A percentile compares a stretch with the other conserved stretches of the same genome.
Evolutionary conservation across 2,888 invertebrate genomes (phyloP).

Genomic region (Pantelozetes paolii): DNA sequence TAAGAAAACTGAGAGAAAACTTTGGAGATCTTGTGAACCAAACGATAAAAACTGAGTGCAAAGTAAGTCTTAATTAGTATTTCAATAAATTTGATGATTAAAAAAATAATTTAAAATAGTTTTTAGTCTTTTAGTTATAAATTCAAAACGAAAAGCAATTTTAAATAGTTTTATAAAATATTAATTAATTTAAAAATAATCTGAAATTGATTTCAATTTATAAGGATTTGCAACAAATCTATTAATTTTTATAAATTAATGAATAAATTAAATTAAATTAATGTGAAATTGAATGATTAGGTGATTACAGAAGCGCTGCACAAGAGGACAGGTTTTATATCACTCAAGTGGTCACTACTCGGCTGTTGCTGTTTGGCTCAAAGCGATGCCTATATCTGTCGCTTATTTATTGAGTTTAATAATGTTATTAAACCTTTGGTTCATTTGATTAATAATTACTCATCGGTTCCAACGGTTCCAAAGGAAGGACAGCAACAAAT

Average conservation of each 20-base stretch:
- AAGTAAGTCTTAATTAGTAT: slow-evolving; percentile 35
- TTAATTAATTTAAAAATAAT: no score
- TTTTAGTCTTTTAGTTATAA: slow-evolving; percentile 7
- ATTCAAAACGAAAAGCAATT: no score
- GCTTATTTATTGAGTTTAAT: slow-evolving; percentile 39
- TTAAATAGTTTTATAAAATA: no score
- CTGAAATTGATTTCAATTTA: no score
- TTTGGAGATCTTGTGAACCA: slow-evolving; percentile 42
- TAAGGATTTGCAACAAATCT: not conserved
- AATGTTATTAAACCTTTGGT: slow-evolving; percentile 37
- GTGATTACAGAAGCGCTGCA: slow-evolving; percentile 4
- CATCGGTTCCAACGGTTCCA: slow-evolving; percentile 2
- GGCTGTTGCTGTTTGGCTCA: slow-evolving; percentile 42
- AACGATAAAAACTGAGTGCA: slow-evolving; percentile 40
- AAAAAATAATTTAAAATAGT: not conserved
- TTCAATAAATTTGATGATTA: not conserved
- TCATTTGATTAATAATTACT: slow-evolving; percentile 27
- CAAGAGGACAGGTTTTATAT: slow-evolving; percentile 32
- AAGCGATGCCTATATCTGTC: slow-evolving; percentile 44
- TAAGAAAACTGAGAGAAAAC: slow-evolving; percentile 41
- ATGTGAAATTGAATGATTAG: not conserved
- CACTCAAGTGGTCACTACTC: slow-evolving; percentile 44
- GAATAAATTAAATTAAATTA: not conserved
- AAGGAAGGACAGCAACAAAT: slow-evolving; percentile 28
- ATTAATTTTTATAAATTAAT: not conserved